phyloP scores from a whole-genome alignment of 1,140 invertebrate species.

The Araneus ventricosus region DNA sequence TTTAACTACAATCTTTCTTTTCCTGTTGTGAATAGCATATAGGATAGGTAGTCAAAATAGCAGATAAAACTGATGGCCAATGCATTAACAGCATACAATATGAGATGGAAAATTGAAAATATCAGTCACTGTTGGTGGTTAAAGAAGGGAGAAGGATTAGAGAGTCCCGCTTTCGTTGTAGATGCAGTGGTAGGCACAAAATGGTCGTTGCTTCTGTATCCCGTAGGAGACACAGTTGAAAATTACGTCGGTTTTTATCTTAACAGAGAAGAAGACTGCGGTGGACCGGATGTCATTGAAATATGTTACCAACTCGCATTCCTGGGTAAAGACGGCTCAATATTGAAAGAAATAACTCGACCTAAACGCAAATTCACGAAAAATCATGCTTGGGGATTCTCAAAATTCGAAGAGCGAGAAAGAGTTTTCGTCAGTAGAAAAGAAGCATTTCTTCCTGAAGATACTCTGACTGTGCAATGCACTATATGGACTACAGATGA shows the following conservation, averaged over 20 bases:
- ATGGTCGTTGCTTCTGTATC: neutral
- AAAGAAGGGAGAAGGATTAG: neutral
- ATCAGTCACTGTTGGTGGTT: neutral
- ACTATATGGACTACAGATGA: too few species aligned
- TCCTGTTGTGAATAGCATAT: too few species aligned
- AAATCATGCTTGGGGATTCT: neutral
- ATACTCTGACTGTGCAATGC: too few species aligned
- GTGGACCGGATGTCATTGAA: neutral
- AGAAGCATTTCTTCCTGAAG: too few species aligned
- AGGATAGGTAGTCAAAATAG: too few species aligned
- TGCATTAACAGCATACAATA: too few species aligned
- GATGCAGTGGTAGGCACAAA: neutral
- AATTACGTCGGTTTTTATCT: neutral
- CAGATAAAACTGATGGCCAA: too few species aligned
- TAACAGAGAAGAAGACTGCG: neutral
- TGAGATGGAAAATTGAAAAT: neutral
- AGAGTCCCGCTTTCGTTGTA: neutral
- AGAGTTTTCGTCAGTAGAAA: too few species aligned
- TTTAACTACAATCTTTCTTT: too few species aligned
- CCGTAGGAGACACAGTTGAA: neutral
- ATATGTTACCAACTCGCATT: neutral
- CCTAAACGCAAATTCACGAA: neutral
- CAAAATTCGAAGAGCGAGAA: too few species aligned
- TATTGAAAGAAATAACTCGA: neutral
- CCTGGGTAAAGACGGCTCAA: neutral